phyloP scores from a whole-genome alignment of 2,113 vertebrate genomes.

The Clinocottus analis region DNA sequence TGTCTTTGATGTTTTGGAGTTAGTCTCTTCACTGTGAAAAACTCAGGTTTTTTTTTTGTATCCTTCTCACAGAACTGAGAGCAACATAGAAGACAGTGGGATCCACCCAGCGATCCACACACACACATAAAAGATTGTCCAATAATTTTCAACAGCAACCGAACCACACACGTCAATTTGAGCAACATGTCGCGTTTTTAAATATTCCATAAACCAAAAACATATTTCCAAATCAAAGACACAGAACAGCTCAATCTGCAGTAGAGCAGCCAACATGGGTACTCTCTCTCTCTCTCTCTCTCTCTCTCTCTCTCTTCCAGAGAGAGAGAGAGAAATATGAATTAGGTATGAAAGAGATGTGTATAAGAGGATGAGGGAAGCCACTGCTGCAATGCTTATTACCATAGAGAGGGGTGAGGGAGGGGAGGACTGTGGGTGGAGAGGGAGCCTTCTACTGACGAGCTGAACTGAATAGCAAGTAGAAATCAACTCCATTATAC shows the following conservation, averaged over 20 bases:
- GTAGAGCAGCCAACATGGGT: conserved; percentile 21
- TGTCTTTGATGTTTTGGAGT: conserved; percentile 82
- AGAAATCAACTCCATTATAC: conserved; percentile 64
- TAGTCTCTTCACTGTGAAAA: conserved; percentile 68
- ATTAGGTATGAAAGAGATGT: conserved; percentile 66
- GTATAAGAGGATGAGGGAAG: conserved; percentile 62
- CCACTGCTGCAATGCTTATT: conserved; percentile 75
- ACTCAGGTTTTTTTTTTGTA: conserved; percentile 36
- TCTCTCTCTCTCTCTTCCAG: neutral
- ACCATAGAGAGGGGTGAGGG: conserved; percentile 60
- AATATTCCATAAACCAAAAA: conserved; percentile 17
- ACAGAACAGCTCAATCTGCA: conserved; percentile 7
- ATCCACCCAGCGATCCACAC: conserved; percentile 62
- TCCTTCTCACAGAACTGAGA: conserved; percentile 39
- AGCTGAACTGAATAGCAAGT: conserved; percentile 64
- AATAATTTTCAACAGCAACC: conserved; percentile 33
- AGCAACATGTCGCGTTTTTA: neutral
- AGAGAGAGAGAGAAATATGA: conserved; percentile 51
- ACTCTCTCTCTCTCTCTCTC: neutral
- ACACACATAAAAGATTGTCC: conserved; percentile 27
- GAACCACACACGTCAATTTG: conserved; percentile 29
- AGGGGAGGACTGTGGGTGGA: conserved; percentile 49
- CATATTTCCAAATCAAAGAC: conserved; percentile 26
- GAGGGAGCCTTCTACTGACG: conserved; percentile 57
- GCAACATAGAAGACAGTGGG: conserved; percentile 34